A percentile compares a stretch with the other conserved stretches of the same genome.
These are phyloP conservation scores for Spea bombifrons DNA, from an alignment of 2,113 vertebrate species.

Conservation along the genomic window DNA sequence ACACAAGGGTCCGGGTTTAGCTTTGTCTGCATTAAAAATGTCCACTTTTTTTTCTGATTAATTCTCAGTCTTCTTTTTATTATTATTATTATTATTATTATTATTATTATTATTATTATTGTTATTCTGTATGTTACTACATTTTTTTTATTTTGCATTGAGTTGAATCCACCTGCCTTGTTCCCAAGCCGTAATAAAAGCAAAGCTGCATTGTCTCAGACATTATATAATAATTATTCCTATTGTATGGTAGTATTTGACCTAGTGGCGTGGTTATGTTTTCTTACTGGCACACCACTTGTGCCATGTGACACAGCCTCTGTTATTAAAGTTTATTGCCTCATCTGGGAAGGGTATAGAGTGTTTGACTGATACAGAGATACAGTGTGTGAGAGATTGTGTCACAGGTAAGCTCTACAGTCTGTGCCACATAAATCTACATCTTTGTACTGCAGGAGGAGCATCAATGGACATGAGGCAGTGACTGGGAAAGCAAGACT, in stretches of 20 bases:
- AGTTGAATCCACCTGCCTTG: no score
- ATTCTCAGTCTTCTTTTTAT: no score
- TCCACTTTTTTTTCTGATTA: no score
- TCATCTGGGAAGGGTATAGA: conserved; percentile 26
- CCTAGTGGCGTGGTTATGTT: conserved; percentile 6
- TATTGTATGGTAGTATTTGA: conserved; percentile 1
- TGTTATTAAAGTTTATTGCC: conserved; percentile 58
- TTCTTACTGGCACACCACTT: conserved; percentile 22
- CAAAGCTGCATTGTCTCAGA: neutral
- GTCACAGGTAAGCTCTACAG: conserved; percentile 27
- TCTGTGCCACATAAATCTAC: conserved; percentile 46
- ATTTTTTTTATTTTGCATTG: no score
- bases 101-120: no score
- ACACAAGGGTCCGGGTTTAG: no score
- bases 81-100: no score
- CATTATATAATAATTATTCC: neutral
- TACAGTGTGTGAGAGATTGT: conserved; percentile 4
- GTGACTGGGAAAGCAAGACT: conserved; percentile 52
- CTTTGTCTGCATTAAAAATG: no score
- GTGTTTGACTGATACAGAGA: neutral
- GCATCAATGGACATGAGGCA: conserved; percentile 59
- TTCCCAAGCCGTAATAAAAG: neutral
- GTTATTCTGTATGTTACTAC: no score
- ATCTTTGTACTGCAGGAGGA: conserved; percentile 43
- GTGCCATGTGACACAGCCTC: conserved; percentile 18